Conservation (phyloP, 2,113 vertebrate species). For the Petrocephalus zakoni region DNA sequence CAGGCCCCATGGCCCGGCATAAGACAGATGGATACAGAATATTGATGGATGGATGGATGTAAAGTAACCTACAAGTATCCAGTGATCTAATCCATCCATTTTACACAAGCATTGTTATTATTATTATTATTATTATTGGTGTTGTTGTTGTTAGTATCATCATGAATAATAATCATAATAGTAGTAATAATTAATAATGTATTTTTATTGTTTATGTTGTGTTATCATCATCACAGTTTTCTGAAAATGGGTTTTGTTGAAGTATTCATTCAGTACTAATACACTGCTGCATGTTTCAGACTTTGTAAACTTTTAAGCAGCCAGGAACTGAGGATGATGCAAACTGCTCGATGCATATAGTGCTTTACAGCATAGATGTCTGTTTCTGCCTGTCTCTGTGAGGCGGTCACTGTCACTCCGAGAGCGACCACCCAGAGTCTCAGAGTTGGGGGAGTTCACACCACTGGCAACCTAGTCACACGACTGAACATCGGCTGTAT, state of each 20-base stretch:
- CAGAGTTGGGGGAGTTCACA: neutral
- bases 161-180: neutral
- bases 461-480: neutral
- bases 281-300: too few species aligned
- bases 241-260: too few species aligned
- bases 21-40: neutral
- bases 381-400: neutral
- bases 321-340: neutral
- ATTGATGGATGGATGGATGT: neutral
- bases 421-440: neutral
- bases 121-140: neutral
- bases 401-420: too few species aligned
- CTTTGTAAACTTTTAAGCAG: too few species aligned
- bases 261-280: too few species aligned
- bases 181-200: neutral
- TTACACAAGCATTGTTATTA: neutral
- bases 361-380: neutral
- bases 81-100: neutral
- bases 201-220: too few species aligned
- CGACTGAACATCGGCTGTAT: neutral
- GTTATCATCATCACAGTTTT: too few species aligned
- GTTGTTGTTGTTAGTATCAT: neutral
- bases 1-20: neutral
- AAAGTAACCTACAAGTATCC: neutral
- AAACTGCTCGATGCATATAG: neutral